Percentiles rank a stretch among this genome's conserved stretches.
These are phyloP conservation scores for Leuciscus waleckii DNA, from an alignment of 2,797 vertebrate genomes.

Conservation along the genomic window DNA sequence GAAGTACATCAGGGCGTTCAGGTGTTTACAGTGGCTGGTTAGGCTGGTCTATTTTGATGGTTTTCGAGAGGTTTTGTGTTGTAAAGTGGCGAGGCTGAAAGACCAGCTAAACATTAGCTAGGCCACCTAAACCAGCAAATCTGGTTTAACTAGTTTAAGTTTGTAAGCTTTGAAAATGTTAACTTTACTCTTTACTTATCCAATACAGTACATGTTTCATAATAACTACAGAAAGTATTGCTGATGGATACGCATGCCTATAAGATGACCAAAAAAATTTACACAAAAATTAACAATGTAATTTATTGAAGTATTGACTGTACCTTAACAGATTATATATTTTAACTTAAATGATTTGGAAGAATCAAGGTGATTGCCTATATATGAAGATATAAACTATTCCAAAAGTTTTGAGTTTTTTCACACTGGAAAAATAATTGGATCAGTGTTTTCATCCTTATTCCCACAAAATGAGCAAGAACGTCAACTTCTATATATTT, in stretches of 20 bases:
- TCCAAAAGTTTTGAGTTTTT: no score
- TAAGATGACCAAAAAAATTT: background rate
- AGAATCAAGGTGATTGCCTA: no score
- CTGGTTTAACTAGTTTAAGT: background rate
- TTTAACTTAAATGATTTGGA: background rate
- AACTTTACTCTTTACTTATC: background rate
- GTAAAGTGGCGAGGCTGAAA: background rate
- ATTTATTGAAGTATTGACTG: no score
- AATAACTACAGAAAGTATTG: background rate
- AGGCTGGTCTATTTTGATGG: background rate
- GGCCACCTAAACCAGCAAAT: background rate
- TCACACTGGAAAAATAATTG: no score
- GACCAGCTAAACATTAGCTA: background rate
- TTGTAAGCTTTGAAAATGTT: background rate
- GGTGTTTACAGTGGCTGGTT: no score
- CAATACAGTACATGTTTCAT: background rate
- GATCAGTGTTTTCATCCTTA: background rate
- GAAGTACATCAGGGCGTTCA: background rate
- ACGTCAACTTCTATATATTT: no score
- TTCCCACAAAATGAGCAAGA: background rate
- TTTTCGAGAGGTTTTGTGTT: background rate
- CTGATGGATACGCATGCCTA: no score
- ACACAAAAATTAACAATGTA: no score
- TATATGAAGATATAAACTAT: no score
- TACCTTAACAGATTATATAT: background rate